phyloP scores from a whole-genome alignment of 1,140 invertebrate genomes.

The Brachionus calyciflorus region DNA sequence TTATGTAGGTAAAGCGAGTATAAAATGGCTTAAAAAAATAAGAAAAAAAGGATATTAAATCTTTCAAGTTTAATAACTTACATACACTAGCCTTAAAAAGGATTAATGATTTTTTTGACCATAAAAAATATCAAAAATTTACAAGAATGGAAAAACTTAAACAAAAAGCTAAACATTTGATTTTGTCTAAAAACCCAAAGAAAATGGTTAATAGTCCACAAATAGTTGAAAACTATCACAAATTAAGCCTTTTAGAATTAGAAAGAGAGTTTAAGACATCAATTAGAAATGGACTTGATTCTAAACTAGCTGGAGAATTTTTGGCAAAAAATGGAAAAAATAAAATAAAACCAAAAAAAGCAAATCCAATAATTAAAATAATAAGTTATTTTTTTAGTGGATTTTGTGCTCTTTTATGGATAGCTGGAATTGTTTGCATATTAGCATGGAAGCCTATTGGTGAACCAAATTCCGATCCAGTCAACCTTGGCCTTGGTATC shows the following conservation, averaged over 20 bases:
- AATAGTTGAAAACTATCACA: background rate
- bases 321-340: background rate
- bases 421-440: conserved; percentile 14
- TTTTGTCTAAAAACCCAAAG: too few relatives aligned
- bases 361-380: background rate
- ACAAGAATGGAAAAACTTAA: too few relatives aligned
- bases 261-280: background rate
- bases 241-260: background rate
- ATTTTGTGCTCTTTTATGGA: conserved; percentile 19
- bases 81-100: too few relatives aligned
- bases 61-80: too few relatives aligned
- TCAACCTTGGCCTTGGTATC: background rate
- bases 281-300: background rate
- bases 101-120: too few relatives aligned
- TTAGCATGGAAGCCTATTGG: too few relatives aligned
- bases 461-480: conserved; percentile 6
- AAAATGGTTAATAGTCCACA: background rate
- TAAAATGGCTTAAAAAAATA: too few relatives aligned
- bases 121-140: too few relatives aligned
- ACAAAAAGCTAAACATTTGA: too few relatives aligned
- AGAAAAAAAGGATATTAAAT: too few relatives aligned
- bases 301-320: background rate
- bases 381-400: conserved; percentile 14
- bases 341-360: background rate
- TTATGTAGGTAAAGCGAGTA: too few relatives aligned